These are phyloP conservation scores for Wiebesia pumilae DNA, from an alignment of 1,140 invertebrate genomes.

Conservation along the genomic window DNA sequence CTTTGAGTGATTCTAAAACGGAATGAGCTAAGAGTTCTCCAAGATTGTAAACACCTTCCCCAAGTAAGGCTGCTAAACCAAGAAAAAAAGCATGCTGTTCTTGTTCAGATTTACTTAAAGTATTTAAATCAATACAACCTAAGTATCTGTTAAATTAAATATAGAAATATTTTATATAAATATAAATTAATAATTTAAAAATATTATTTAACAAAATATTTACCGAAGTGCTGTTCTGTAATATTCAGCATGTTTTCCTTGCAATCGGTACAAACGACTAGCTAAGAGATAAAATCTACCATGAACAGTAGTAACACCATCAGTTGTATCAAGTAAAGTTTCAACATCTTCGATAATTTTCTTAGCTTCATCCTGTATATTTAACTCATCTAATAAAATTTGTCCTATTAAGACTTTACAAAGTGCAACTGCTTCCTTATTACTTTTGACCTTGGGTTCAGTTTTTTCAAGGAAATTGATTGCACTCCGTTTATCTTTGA, in stretches of 20 bases:
- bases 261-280: conserved; percentile 87
- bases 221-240: conserved; percentile 93
- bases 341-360: conserved; percentile 94
- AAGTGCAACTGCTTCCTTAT: conserved; percentile 89
- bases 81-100: conserved; percentile 92
- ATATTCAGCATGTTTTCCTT: conserved; percentile 93
- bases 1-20: conserved; percentile 89
- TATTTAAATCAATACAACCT: conserved; percentile 90
- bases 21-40: conserved; percentile 97
- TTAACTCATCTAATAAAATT: conserved; percentile 87
- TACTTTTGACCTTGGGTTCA: conserved; percentile 91
- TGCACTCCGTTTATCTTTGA: conserved; percentile 86
- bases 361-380: conserved; percentile 88
- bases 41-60: conserved; percentile 97
- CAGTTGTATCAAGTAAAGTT: conserved; percentile 88
- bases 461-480: conserved; percentile 90
- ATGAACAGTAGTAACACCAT: conserved; percentile 95
- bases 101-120: conserved; percentile 80
- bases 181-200: neutral
- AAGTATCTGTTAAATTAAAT: conserved; percentile 80
- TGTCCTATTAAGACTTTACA: conserved; percentile 91
- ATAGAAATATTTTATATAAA: conserved; percentile 20
- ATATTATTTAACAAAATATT: neutral
- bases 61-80: conserved; percentile 93
- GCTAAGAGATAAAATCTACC: conserved; percentile 96